Percentiles rank a stretch among this genome's conserved stretches.
Conservation (phyloP, 2,888 invertebrate species). For the Arrhopalites spinosus region DNA sequence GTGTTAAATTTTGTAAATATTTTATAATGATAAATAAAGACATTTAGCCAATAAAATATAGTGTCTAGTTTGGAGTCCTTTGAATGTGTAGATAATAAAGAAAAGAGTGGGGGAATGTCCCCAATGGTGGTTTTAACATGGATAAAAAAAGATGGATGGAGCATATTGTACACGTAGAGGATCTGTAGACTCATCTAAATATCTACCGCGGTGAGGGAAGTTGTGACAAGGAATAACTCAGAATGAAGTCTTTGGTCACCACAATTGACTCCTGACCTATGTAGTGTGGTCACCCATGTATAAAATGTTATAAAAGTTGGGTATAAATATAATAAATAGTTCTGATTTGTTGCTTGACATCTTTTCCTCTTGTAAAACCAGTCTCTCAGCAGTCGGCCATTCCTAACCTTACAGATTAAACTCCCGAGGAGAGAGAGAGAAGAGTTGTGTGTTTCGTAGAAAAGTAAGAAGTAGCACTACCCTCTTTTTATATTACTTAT, state of each 20-base stretch:
- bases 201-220: conserved; percentile 27
- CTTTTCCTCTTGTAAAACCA: conserved; percentile 52
- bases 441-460: too few relatives aligned
- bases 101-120: too few relatives aligned
- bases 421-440: conserved; percentile 42
- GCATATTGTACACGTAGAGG: too few relatives aligned
- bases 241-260: conserved; percentile 39
- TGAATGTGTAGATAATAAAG: too few relatives aligned
- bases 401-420: conserved; percentile 46
- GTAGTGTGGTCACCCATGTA: conserved; percentile 48
- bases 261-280: conserved; percentile 46
- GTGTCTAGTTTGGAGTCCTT: too few relatives aligned
- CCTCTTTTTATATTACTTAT: conserved; percentile 28
- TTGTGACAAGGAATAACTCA: conserved; percentile 44
- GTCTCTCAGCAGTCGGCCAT: conserved; percentile 53
- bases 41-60: conserved; percentile 1
- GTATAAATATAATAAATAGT: conserved; percentile 36
- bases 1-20: too few relatives aligned
- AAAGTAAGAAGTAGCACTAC: conserved; percentile 31
- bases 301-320: conserved; percentile 32
- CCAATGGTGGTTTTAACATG: too few relatives aligned
- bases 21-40: conserved; percentile 6
- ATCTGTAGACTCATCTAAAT: conserved; percentile 18
- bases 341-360: conserved; percentile 53
- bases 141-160: not conserved